A percentile compares a stretch with the other conserved stretches of the same genome.
Conservation (phyloP, 2,113 vertebrate genomes). For the Acrocephalus kingi region DNA sequence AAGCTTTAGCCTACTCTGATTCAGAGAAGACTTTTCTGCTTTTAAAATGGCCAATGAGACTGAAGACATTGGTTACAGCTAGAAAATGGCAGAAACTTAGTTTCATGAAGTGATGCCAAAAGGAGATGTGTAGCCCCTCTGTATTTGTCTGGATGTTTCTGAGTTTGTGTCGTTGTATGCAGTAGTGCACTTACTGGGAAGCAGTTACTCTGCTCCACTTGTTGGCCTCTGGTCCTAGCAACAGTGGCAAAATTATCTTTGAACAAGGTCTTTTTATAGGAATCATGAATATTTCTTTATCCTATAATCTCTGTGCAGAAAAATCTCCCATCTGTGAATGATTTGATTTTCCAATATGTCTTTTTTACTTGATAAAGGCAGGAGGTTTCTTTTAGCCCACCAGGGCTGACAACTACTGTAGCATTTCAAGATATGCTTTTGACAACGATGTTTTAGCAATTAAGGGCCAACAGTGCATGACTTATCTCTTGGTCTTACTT, state of each 20-base stretch:
- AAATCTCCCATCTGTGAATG: constrained; percentile 45
- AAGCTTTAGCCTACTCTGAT: background rate
- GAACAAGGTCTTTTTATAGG: constrained; percentile 42
- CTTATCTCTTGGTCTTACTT: constrained; percentile 14
- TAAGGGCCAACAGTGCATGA: background rate
- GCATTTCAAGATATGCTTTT: constrained; percentile 20
- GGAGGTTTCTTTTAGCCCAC: background rate
- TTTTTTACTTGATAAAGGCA: constrained; percentile 6
- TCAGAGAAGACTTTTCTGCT: background rate
- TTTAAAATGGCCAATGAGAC: background rate
- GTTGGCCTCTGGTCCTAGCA: constrained; percentile 13
- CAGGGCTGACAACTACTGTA: background rate
- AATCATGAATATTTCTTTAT: constrained; percentile 43
- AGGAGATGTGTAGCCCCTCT: background rate
- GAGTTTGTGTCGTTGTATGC: background rate
- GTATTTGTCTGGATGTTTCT: background rate
- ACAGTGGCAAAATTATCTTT: constrained; percentile 42
- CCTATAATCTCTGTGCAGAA: background rate
- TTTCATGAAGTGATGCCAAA: background rate
- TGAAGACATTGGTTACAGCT: background rate
- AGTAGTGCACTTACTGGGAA: background rate
- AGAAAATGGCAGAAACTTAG: background rate
- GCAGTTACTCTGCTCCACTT: background rate
- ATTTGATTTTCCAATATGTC: constrained; percentile 51
- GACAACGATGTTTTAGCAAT: background rate